These are phyloP conservation scores for Microplitis deprimator DNA, from an alignment of 2,888 invertebrate genomes.

Conservation along the genomic window DNA sequence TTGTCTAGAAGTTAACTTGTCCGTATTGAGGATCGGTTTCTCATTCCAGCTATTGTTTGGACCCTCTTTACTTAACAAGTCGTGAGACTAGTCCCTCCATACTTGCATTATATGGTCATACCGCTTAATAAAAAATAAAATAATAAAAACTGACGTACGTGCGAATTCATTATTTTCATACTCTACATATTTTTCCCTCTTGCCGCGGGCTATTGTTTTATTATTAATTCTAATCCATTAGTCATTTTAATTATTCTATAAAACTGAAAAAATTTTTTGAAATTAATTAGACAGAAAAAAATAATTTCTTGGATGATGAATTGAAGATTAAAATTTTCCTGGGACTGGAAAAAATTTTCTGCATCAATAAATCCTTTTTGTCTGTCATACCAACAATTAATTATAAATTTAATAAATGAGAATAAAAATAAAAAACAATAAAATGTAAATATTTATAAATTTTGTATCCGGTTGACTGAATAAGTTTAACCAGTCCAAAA, in stretches of 20 bases:
- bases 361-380: too few relatives aligned
- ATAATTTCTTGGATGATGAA: too few relatives aligned
- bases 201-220: not conserved
- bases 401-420: not conserved
- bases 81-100: not conserved
- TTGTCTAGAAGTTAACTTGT: not conserved
- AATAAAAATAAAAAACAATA: not conserved
- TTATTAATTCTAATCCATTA: not conserved
- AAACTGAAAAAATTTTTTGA: not conserved
- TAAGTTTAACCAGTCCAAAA: constrained; percentile 16
- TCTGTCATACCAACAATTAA: not conserved
- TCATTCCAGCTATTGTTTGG: not conserved
- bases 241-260: not conserved
- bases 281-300: not conserved
- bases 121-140: not conserved
- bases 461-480: not conserved
- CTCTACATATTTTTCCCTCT: constrained; percentile 1
- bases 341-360: too few relatives aligned
- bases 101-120: not conserved
- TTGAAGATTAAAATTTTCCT: too few relatives aligned
- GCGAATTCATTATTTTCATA: not conserved
- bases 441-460: not conserved
- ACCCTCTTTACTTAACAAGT: not conserved
- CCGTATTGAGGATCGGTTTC: not conserved
- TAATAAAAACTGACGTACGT: not conserved